A percentile compares a stretch with the other conserved stretches of the same genome.
phyloP scores from a whole-genome alignment of 1,140 invertebrate species.

The Portunus trituberculatus region DNA sequence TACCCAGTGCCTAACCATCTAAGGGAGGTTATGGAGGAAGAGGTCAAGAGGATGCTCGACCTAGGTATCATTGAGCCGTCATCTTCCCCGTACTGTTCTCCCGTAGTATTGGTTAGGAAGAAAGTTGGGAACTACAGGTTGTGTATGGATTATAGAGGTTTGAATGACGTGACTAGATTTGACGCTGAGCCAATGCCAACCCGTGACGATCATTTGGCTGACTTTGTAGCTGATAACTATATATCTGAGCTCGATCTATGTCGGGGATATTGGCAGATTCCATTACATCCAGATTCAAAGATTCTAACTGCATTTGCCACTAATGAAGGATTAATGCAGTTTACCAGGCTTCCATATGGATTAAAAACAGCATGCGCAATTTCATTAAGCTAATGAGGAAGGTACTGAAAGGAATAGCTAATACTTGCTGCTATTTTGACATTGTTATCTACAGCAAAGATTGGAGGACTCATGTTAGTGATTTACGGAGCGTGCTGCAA shows the following conservation, averaged over 20 bases:
- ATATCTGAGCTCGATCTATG: neutral
- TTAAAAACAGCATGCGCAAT: constrained; percentile 23
- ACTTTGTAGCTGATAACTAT: neutral
- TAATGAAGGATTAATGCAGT: neutral
- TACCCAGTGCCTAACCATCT: constrained; percentile 20
- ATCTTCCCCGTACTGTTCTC: constrained; percentile 17
- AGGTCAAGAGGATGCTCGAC: neutral
- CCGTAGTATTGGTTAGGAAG: constrained; percentile 8
- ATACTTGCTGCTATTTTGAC: neutral
- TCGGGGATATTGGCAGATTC: constrained; percentile 35
- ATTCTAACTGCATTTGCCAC: constrained; percentile 31
- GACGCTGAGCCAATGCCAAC: constrained; percentile 26
- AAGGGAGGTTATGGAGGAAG: neutral
- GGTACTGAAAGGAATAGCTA: neutral
- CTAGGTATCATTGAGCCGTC: constrained; percentile 41
- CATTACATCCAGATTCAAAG: constrained; percentile 26
- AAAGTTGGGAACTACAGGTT: neutral
- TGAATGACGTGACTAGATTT: constrained; percentile 37
- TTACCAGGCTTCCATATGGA: constrained; percentile 31
- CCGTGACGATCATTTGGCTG: neutral
- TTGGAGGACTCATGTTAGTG: neutral
- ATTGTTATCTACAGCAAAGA: neutral
- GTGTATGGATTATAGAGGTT: neutral
- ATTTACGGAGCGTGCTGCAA: neutral
- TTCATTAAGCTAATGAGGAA: constrained; percentile 12